These are phyloP conservation scores for Orthosia gothica DNA, from an alignment of 2,888 invertebrate species.

Conservation along the genomic window DNA sequence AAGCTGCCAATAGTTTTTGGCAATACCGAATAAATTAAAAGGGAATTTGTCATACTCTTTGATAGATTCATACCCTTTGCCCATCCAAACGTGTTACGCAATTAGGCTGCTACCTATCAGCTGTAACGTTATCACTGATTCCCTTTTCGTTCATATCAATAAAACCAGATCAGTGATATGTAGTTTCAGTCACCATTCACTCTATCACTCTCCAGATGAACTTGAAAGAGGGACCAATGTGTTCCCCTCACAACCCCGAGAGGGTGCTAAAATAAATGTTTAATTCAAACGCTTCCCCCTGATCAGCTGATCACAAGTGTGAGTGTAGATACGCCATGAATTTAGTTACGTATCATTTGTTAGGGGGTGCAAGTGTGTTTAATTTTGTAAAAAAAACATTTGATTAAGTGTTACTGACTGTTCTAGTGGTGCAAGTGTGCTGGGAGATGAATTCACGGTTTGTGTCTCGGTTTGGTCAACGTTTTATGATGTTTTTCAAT, in stretches of 20 bases:
- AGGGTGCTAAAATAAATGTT: slow-evolving; percentile 43
- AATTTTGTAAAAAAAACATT: slow-evolving; percentile 9
- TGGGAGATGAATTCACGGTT: too few species aligned
- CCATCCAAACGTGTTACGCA: too few species aligned
- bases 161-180: neutral
- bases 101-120: too few species aligned
- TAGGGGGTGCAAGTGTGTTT: neutral
- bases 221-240: neutral
- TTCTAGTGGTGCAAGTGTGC: neutral
- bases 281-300: slow-evolving; percentile 39
- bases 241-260: neutral
- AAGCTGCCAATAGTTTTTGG: too few species aligned
- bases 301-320: slow-evolving; percentile 41
- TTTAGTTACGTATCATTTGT: slow-evolving; percentile 41
- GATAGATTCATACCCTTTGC: too few species aligned
- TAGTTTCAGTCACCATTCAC: neutral
- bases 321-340: slow-evolving; percentile 23
- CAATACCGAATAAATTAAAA: too few species aligned
- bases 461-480: too few species aligned
- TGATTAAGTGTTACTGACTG: neutral
- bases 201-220: slow-evolving; percentile 1
- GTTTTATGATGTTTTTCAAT: too few species aligned
- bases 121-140: too few species aligned
- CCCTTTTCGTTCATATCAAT: too few species aligned
- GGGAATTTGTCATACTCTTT: too few species aligned